Percentiles rank a stretch among this genome's conserved stretches.
Conservation (phyloP, 1,140 invertebrate species). For the Drepana arcuata region DNA sequence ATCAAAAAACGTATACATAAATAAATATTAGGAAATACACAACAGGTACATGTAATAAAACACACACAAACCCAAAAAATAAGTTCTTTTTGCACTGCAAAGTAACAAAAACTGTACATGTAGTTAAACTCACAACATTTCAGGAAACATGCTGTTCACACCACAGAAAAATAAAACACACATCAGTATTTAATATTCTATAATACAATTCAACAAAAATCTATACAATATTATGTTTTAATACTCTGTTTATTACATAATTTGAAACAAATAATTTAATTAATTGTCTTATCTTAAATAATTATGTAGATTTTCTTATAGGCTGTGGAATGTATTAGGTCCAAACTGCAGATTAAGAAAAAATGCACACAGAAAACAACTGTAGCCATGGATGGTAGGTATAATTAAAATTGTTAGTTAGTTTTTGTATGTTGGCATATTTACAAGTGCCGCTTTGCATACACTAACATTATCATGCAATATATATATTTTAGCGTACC, state of each 20-base stretch:
- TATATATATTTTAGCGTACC: slow-evolving; percentile 58
- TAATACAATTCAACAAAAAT: slow-evolving; percentile 61
- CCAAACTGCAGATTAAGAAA: slow-evolving; percentile 21
- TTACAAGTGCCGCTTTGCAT: slow-evolving; percentile 42
- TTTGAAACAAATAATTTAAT: too few species aligned
- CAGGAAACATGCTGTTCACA: too few species aligned
- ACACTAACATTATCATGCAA: slow-evolving; percentile 51
- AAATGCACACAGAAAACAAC: slow-evolving; percentile 51
- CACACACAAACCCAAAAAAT: too few species aligned
- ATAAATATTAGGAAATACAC: too few species aligned
- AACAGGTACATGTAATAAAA: too few species aligned
- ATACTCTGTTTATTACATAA: too few species aligned
- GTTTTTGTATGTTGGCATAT: slow-evolving; percentile 33
- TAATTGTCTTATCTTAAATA: too few species aligned
- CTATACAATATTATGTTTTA: slow-evolving; percentile 51
- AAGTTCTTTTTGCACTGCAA: too few species aligned
- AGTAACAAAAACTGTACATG: too few species aligned
- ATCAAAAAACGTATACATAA: too few species aligned
- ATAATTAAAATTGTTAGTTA: slow-evolving; percentile 25
- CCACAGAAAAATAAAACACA: slow-evolving; percentile 51
- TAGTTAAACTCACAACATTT: too few species aligned
- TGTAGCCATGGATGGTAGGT: slow-evolving; percentile 6
- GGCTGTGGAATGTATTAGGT: slow-evolving; percentile 44
- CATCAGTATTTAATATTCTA: slow-evolving; percentile 43
- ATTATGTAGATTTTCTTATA: too few species aligned